phyloP scores from a whole-genome alignment of 2,888 invertebrate genomes.

The Vesta saturnalis region DNA sequence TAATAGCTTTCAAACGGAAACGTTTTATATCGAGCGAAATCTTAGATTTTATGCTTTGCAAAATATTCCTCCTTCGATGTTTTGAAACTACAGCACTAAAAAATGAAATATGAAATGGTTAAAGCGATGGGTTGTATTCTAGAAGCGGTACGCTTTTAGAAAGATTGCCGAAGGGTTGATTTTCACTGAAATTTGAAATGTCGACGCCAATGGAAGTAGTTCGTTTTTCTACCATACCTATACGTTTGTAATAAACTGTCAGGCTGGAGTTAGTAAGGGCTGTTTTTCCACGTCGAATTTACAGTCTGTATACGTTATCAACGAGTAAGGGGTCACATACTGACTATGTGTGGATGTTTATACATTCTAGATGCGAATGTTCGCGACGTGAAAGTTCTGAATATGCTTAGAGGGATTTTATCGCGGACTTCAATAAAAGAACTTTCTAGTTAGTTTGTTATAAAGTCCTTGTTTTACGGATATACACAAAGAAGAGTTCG shows the following conservation, averaged over 20 bases:
- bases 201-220: constrained; percentile 25
- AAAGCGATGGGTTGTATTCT: constrained; percentile 23
- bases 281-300: constrained; percentile 26
- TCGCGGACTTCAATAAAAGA: constrained; percentile 22
- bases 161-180: constrained; percentile 32
- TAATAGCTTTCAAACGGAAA: too few relatives aligned
- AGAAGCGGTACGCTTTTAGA: constrained; percentile 21
- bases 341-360: constrained; percentile 26
- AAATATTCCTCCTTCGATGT: too few relatives aligned
- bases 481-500: constrained; percentile 29
- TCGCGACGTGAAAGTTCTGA: constrained; percentile 25
- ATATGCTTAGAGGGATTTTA: constrained; percentile 27
- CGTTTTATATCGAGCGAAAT: background rate
- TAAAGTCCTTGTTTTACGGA: constrained; percentile 31
- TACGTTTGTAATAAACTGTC: constrained; percentile 33
- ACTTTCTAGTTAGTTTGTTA: constrained; percentile 33
- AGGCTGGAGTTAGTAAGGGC: constrained; percentile 23
- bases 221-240: constrained; percentile 28
- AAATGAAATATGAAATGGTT: constrained; percentile 28
- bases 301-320: constrained; percentile 30
- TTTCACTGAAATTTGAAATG: constrained; percentile 24
- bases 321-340: constrained; percentile 19
- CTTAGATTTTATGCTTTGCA: too few relatives aligned
- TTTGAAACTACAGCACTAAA: background rate
- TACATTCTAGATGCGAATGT: constrained; percentile 24